Base-by-base conservation (phyloP, 2,113 vertebrate species). In the Cathartes aura region DNA sequence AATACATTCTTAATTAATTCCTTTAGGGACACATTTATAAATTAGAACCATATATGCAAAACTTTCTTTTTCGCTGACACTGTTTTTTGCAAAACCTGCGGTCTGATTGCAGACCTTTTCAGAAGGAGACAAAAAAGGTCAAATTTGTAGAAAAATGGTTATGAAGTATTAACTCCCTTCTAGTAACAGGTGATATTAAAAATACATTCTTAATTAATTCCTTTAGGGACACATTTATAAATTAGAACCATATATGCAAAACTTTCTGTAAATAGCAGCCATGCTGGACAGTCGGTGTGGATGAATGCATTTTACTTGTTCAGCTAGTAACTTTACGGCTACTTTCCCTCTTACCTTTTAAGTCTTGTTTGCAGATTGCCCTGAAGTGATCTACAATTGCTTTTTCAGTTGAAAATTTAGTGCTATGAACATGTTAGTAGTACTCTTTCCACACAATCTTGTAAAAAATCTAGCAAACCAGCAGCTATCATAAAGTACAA, bases 401-500 rank as follows among this genome's bases (percentile, higher is more conserved):
- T 89, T 87, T 87, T 92, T 48, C 48, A n/a, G 23, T 26, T 79
- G 21, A 82, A 96, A 95, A 91, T 48, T 56, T 43, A 75, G 30
- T 40, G 14, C 34, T 67, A 15, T 84, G 52, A 67, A 60, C 64
- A 89, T n/a, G 14, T 58, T 66, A 75, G 17, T 26, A 29, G 22
- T 26, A 66, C 20, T 45, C 11, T 82, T 94, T 82, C 32, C 27
- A 67, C 16, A 75, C 50, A 73, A 36, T 80, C 80, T 95, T 95
- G 58, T 94, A 83, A 93, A 97, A 97, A 96, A 91, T 82, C 79
- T 93, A 67, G 38, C 60, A 83, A 75, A 29, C 62, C n/a, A 82
- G 73, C 88, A 76, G 62, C 48, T 96, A 80, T 85, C 86, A 55
- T 74, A 87, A 68, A 67, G 30, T 70, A 84, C 15, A 78, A 89